Base-by-base conservation (phyloP, 1,140 invertebrate genomes). In the Myzus persicae region DNA sequence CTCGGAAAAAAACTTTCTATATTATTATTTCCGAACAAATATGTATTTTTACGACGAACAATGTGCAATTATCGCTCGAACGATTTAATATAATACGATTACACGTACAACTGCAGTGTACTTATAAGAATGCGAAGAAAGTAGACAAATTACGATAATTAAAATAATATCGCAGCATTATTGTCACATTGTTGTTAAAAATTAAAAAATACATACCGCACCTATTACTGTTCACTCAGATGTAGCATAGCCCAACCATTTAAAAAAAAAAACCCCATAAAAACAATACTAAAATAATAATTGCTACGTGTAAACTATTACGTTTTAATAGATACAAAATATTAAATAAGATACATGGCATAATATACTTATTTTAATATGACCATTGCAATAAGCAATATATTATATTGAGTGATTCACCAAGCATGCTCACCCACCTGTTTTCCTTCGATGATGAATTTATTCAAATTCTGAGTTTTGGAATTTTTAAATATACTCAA, bases 1-100 rank as follows among this genome's bases (percentile, higher is more conserved):
- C 22, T 40, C 18, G 42, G n/a, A 87, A 87, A 46, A 89, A 89
- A 89, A 89, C 88, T 89, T 89, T 89, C 88, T 89, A 89, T 36
- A 9, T 36, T 89, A 51, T 51, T 89, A 44, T 44, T 89, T 26
- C 18, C 31, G 38, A 89, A 38, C 22, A 89, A 89, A 51, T 54
- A 38, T 38, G 31, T 38, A 26, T 54, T 54, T 89, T 88, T 31
- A 89, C 24, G 36, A 89, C 48, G 20, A 89, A 89, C 46, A 89
- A 89, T 89, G 59, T n/a, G 22, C 8, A 31, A 89, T 48, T 36
- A 26, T 40, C 36, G 24, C 36, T 89, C 24, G 48, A 89, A 89
- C 24, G 36, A n/a, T 89, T 89, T 26, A 89, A 89, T 38, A 89
- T 51, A 89, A 38, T 38, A 24, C 20, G 31, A 76, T 76, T 76